Evolutionary conservation across 2,113 vertebrate genomes (phyloP).

Genomic region (Austrofundulus limnaeus): DNA sequence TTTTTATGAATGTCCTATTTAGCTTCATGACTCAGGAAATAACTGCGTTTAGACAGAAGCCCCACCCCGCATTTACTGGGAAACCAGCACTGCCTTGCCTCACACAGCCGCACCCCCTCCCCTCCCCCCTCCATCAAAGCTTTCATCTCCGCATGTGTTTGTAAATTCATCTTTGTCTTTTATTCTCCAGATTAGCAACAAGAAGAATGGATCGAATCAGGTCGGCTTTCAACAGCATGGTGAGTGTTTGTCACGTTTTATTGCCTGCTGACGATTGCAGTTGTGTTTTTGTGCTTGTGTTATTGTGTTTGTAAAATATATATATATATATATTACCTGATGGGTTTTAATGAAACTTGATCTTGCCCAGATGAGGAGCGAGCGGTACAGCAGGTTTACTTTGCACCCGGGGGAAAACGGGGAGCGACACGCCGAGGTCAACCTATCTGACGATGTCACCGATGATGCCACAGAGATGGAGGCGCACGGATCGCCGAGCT

Average conservation of each 20-base stretch:
- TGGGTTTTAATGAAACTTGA: background rate
- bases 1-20: background rate
- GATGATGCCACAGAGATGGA: slow-evolving; percentile 58
- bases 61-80: background rate
- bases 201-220: slow-evolving; percentile 52
- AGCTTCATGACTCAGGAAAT: background rate
- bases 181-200: background rate
- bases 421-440: slow-evolving; percentile 86
- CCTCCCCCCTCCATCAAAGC: background rate
- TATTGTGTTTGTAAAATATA: background rate
- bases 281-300: too few relatives aligned
- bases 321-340: background rate
- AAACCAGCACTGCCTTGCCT: background rate
- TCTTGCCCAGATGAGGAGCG: slow-evolving; percentile 77
- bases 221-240: slow-evolving; percentile 45
- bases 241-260: slow-evolving; percentile 23
- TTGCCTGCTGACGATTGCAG: too few relatives aligned
- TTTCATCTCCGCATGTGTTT: background rate
- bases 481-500: slow-evolving; percentile 40
- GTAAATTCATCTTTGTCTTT: background rate
- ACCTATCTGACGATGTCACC: slow-evolving; percentile 76
- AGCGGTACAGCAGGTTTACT: slow-evolving; percentile 88
- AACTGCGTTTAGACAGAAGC: slow-evolving; percentile 17
- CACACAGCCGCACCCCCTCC: background rate
- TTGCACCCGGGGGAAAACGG: slow-evolving; percentile 83